Evolutionary conservation across 2,888 invertebrate species (phyloP).

Genomic region (Galeopsomyia nigrocyanea): DNA sequence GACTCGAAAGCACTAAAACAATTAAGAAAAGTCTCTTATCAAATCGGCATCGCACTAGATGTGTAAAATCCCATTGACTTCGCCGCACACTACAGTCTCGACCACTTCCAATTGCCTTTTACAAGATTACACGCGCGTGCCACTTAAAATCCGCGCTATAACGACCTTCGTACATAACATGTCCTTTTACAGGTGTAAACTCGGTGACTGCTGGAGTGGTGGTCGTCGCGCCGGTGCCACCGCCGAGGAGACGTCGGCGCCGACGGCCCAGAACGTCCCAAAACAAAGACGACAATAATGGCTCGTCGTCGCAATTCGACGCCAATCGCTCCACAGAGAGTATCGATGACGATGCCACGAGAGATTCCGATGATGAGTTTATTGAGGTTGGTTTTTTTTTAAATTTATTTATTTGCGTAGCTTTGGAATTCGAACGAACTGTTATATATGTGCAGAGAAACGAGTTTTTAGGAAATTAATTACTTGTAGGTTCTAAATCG

Average conservation of each 20-base stretch:
- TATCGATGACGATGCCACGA: not conserved
- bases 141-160: not conserved
- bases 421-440: too few relatives aligned
- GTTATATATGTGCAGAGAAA: too few relatives aligned
- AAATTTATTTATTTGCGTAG: too few relatives aligned
- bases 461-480: too few relatives aligned
- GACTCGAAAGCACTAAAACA: too few relatives aligned
- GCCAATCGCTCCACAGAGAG: not conserved
- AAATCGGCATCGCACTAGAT: too few relatives aligned
- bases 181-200: not conserved
- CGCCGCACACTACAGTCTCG: too few relatives aligned
- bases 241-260: conserved; percentile 59
- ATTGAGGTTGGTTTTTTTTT: conserved; percentile 17
- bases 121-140: not conserved
- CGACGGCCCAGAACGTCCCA: conserved; percentile 43
- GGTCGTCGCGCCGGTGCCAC: conserved; percentile 61
- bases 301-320: not conserved
- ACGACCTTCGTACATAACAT: not conserved
- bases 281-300: not conserved
- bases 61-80: too few relatives aligned
- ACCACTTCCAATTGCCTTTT: not conserved
- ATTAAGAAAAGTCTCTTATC: too few relatives aligned
- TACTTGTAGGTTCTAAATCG: conserved; percentile 8
- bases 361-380: conserved; percentile 42
- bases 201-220: conserved; percentile 3